Evolutionary conservation across 2,113 vertebrate genomes (phyloP).

Genomic region (Corynorhinus townsendii): DNA sequence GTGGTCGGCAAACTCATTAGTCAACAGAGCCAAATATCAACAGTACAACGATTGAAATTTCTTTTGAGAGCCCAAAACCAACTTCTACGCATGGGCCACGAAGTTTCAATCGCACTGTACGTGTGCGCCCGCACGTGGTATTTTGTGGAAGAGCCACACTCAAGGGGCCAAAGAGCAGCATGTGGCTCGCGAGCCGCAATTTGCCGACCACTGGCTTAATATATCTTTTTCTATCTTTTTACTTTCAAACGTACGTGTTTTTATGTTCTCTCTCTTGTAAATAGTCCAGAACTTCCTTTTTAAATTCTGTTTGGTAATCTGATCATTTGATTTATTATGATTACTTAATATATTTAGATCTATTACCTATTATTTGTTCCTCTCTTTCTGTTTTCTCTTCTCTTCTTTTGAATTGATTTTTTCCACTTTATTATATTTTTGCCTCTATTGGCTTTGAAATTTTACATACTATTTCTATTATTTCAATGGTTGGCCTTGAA

Average conservation of each 20-base stretch:
- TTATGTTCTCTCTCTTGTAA: background rate
- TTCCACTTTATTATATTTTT: background rate
- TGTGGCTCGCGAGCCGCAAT: too few relatives aligned
- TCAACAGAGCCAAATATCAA: too few relatives aligned
- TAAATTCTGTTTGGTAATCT: background rate
- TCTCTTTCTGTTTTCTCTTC: background rate
- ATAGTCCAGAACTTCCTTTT: background rate
- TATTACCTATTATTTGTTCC: background rate
- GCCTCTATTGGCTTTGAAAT: background rate
- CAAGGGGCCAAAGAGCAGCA: too few relatives aligned
- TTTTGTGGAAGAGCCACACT: too few relatives aligned
- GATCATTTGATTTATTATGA: background rate
- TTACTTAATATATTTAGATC: background rate
- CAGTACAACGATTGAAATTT: too few relatives aligned
- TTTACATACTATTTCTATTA: background rate
- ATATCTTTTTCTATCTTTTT: background rate
- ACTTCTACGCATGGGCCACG: too few relatives aligned
- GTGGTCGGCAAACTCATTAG: too few relatives aligned
- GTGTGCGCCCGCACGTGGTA: too few relatives aligned
- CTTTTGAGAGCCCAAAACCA: too few relatives aligned
- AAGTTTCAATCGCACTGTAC: too few relatives aligned
- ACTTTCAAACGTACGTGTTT: background rate
- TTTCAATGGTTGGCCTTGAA: background rate
- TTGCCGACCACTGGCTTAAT: too few relatives aligned
- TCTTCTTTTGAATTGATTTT: background rate